phyloP scores from a whole-genome alignment of 2,797 vertebrate species.

The Acipenser ruthenus region DNA sequence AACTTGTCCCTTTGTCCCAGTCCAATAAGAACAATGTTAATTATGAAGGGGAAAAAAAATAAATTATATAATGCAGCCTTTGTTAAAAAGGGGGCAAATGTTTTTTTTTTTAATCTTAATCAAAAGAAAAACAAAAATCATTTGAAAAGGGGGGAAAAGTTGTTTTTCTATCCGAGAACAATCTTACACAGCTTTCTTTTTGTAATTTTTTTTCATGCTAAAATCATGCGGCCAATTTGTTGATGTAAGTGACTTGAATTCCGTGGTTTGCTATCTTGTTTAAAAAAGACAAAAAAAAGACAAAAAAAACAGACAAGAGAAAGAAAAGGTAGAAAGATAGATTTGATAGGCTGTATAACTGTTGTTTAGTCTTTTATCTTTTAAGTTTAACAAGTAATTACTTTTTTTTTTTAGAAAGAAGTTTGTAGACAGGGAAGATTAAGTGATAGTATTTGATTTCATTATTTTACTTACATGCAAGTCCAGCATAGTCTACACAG shows the following conservation, averaged over 20 bases:
- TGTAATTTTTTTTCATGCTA: constrained; percentile 98
- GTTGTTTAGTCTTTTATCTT: constrained; percentile 39
- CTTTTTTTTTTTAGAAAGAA: no score
- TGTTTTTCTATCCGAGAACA: constrained; percentile 74
- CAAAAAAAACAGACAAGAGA: constrained; percentile 37
- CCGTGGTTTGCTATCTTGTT: constrained; percentile 93
- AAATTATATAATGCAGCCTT: background rate
- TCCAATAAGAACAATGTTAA: constrained; percentile 2
- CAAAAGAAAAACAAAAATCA: background rate
- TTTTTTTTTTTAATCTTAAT: background rate
- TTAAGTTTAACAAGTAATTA: constrained; percentile 6
- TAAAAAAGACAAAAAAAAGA: constrained; percentile 46
- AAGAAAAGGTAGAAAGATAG: constrained; percentile 26
- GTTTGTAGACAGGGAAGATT: no score
- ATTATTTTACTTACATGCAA: background rate
- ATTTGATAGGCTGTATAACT: constrained; percentile 41
- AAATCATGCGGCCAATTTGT: constrained; percentile 99
- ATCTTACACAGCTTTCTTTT: constrained; percentile 94
- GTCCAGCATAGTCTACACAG: constrained; percentile 6
- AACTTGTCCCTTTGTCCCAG: background rate
- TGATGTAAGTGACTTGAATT: constrained; percentile 99
- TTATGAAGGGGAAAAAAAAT: background rate
- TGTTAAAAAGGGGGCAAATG: background rate
- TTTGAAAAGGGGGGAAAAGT: constrained; percentile 34
- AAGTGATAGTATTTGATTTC: background rate